Conservation (phyloP, 2,888 invertebrate species). For the Troglohyphantes excavatus region DNA sequence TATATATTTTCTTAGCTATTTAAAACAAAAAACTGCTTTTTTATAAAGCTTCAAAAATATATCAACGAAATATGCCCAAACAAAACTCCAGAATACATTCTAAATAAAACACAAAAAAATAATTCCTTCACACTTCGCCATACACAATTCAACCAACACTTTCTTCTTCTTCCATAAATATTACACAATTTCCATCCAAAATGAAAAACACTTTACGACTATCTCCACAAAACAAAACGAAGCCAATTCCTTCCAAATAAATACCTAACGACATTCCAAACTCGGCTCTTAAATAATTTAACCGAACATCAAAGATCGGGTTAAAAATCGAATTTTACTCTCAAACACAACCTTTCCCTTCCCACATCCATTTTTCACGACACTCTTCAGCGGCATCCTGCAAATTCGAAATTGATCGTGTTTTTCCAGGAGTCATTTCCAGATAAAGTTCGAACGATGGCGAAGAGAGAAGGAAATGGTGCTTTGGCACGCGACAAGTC, state of each 20-base stretch:
- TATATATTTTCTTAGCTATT: too few relatives aligned
- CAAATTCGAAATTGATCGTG: slow-evolving; percentile 48
- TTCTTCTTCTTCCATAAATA: slow-evolving; percentile 3
- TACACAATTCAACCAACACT: background rate
- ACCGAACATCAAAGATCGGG: background rate
- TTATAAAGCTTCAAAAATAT: too few relatives aligned
- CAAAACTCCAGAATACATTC: too few relatives aligned
- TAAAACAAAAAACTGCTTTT: too few relatives aligned
- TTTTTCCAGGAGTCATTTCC: slow-evolving; percentile 15
- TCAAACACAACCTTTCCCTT: background rate
- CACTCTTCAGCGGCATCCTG: background rate
- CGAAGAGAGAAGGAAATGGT: slow-evolving; percentile 11
- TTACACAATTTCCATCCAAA: background rate
- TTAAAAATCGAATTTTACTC: slow-evolving; percentile 12
- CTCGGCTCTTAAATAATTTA: slow-evolving; percentile 45
- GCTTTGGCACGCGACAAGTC: slow-evolving; percentile 22
- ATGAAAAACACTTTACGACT: background rate
- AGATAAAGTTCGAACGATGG: slow-evolving; percentile 15
- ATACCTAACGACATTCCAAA: slow-evolving; percentile 17
- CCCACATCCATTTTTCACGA: slow-evolving; percentile 26
- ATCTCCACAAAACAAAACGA: background rate
- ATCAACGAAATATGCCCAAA: too few relatives aligned
- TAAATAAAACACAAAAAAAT: too few relatives aligned
- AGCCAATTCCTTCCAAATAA: background rate
- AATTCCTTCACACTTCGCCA: background rate